Percentiles rank a stretch among this genome's conserved stretches.
phyloP scores from a whole-genome alignment of 2,797 vertebrate species.

The Cottoperca gobio region DNA sequence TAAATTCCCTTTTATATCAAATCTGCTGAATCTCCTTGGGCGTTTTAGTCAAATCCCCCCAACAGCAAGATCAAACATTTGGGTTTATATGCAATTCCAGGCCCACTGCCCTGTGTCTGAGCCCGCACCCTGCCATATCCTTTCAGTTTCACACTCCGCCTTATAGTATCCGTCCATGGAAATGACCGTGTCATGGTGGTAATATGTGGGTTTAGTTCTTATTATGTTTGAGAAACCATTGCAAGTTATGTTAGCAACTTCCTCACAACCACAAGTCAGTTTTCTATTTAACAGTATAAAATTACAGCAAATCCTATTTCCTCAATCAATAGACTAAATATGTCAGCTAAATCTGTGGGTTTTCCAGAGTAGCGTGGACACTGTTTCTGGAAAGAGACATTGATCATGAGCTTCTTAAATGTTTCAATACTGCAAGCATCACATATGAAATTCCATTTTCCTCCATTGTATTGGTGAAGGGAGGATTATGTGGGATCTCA shows the following conservation, averaged over 20 bases:
- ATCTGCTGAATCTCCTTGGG: slow-evolving; percentile 52
- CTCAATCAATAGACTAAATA: too few species aligned
- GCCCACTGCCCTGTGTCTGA: slow-evolving; percentile 29
- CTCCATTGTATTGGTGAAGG: too few species aligned
- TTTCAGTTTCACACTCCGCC: slow-evolving; percentile 43
- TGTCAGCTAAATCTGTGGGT: too few species aligned
- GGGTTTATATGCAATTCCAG: slow-evolving; percentile 42
- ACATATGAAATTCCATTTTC: too few species aligned
- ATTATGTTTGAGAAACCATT: neutral
- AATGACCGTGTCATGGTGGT: neutral
- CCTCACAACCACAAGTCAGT: neutral
- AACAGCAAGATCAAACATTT: slow-evolving; percentile 51
- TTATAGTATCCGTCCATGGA: neutral
- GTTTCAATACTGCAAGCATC: too few species aligned
- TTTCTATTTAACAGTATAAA: neutral
- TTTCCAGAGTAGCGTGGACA: too few species aligned
- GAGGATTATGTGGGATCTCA: too few species aligned
- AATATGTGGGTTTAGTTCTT: slow-evolving; percentile 1
- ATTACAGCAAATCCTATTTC: too few species aligned
- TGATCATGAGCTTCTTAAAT: too few species aligned
- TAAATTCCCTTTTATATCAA: slow-evolving; percentile 34
- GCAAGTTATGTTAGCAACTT: neutral
- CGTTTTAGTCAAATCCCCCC: slow-evolving; percentile 43
- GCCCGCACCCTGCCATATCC: slow-evolving; percentile 7
- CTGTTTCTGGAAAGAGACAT: too few species aligned